A percentile compares a stretch with the other conserved stretches of the same genome.
These are phyloP conservation scores for Pantherophis vulpinus DNA, from an alignment of 2,797 vertebrate genomes.

Conservation along the genomic window DNA sequence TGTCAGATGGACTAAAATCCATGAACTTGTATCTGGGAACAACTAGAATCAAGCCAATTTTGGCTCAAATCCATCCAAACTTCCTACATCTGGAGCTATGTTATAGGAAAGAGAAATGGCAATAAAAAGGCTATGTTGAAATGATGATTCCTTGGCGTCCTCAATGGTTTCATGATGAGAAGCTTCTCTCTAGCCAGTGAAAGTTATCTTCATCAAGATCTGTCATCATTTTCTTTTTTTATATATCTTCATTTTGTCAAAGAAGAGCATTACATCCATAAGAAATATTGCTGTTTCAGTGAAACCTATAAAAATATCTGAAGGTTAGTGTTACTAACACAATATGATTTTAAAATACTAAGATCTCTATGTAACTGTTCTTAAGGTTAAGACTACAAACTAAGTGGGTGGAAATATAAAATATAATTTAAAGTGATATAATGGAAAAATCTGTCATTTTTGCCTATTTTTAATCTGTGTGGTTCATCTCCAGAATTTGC, in stretches of 20 bases:
- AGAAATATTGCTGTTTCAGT: background rate
- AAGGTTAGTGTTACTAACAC: background rate
- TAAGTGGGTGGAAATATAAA: background rate
- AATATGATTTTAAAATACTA: background rate
- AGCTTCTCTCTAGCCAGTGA: background rate
- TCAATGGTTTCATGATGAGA: background rate
- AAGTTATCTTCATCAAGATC: background rate
- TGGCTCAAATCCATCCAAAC: background rate
- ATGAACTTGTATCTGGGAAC: constrained; percentile 7
- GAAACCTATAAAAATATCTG: background rate
- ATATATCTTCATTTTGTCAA: background rate
- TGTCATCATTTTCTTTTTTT: background rate
- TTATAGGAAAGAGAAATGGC: constrained; percentile 1
- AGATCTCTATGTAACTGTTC: background rate
- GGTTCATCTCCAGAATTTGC: background rate
- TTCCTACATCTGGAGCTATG: background rate
- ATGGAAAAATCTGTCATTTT: background rate
- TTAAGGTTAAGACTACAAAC: background rate
- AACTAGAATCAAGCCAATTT: background rate
- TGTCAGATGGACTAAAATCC: background rate
- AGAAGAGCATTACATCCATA: background rate
- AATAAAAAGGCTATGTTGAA: background rate
- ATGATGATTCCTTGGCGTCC: background rate
- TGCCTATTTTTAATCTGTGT: background rate
- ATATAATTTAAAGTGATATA: background rate